These are phyloP conservation scores for Ametastegia equiseti DNA, from an alignment of 2,888 invertebrate species.

Conservation along the genomic window DNA sequence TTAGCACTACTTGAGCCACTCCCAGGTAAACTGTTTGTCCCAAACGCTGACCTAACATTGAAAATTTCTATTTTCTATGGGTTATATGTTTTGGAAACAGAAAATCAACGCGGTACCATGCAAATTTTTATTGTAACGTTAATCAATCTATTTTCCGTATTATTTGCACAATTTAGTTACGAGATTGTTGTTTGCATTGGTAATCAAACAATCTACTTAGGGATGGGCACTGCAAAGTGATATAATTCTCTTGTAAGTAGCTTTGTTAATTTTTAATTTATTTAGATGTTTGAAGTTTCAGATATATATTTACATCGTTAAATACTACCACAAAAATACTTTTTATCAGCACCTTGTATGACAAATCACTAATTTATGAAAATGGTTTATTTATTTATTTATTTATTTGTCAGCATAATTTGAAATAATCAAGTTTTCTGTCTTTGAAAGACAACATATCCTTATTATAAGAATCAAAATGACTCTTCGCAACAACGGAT, in stretches of 20 bases:
- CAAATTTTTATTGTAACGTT: constrained; percentile 55
- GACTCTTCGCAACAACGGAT: neutral
- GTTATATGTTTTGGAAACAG: constrained; percentile 67
- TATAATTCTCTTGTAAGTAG: neutral
- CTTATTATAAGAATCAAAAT: neutral
- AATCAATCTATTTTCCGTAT: neutral
- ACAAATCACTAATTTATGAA: neutral
- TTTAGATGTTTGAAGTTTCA: too few species aligned
- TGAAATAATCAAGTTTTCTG: neutral
- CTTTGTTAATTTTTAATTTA: too few species aligned
- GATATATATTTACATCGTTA: neutral
- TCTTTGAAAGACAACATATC: neutral
- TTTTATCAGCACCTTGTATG: constrained; percentile 1
- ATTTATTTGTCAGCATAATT: neutral
- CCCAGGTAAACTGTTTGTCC: constrained; percentile 75
- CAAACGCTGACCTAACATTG: constrained; percentile 75
- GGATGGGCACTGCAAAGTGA: neutral
- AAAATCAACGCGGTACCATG: constrained; percentile 60
- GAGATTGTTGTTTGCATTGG: neutral
- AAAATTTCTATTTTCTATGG: constrained; percentile 74
- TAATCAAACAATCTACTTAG: constrained; percentile 10
- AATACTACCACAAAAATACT: neutral
- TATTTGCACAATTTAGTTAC: neutral
- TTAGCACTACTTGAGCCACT: constrained; percentile 74
- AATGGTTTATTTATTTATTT: too few species aligned